A percentile compares a stretch with the other conserved stretches of the same genome.
Conservation (phyloP, 2,888 invertebrate species). For the Mellilla xanthometata region DNA sequence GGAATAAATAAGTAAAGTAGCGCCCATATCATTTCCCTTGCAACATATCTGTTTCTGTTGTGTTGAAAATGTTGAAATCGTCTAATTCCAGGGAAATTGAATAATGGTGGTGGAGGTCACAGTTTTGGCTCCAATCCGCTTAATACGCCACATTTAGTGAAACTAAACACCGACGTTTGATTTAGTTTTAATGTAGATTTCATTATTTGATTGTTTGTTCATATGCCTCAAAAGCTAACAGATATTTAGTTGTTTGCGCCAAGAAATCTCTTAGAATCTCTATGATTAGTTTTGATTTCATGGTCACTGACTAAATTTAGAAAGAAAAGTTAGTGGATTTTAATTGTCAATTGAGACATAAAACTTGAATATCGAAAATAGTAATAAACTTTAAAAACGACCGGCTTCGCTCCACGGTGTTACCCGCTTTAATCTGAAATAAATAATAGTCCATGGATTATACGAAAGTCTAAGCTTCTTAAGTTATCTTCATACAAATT, state of each 20-base stretch:
- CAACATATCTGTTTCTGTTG: slow-evolving; percentile 29
- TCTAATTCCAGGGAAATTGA: slow-evolving; percentile 71
- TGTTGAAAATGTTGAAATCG: slow-evolving; percentile 73
- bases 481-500: no score
- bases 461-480: no score
- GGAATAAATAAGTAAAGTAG: no score
- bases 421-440: no score
- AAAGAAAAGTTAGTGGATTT: no score
- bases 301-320: no score
- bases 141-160: slow-evolving; percentile 32
- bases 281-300: slow-evolving; percentile 7
- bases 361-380: no score
- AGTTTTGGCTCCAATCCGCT: slow-evolving; percentile 37
- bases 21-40: no score
- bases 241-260: slow-evolving; percentile 11
- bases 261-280: slow-evolving; percentile 20
- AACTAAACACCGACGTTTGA: slow-evolving; percentile 35
- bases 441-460: no score
- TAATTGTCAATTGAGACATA: no score
- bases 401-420: no score
- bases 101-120: slow-evolving; percentile 58
- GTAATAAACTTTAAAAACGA: no score
- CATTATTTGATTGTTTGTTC: slow-evolving; percentile 29
- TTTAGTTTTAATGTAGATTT: slow-evolving; percentile 31
- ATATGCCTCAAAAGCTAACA: slow-evolving; percentile 10